Evolutionary conservation across 2,113 vertebrate species (phyloP), one percentile per base, ranked within the genome.

Genomic region (Alces alces): DNA sequence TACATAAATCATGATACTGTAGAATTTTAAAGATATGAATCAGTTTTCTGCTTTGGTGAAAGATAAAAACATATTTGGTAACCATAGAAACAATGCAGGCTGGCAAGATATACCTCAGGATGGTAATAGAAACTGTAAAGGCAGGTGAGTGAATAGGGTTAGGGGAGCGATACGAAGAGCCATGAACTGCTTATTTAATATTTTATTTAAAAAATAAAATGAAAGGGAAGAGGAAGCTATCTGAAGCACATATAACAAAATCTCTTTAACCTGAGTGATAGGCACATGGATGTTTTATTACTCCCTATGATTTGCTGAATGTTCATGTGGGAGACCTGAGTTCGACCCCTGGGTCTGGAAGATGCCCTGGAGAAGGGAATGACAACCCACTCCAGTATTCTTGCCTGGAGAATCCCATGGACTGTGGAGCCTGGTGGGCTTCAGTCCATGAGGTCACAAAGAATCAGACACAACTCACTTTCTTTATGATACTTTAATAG

Each of bases 1-100:
- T 66, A 93, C 43, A 16, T 96, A 94, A 96, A 95, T 94, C 83
- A 91, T 93, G 54, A 82, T 91, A 43, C 23, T 57, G 19, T 83
- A 89, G 90, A 96, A 66, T 78, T 96, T 97, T 92, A 95, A 96
- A 57, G 58, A 93, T 25, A 76, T 89, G 82, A 82, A 91, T 93
- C 58, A 78, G 66, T 94, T 89, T 97, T 89, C 70, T 86, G 76
- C 86, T 91, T 93, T 83, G 61, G 66, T 91, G 15, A 96, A 95
- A 60, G 43, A 76, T 83, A 47, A 83, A 96, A 97, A 91, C 78
- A 80, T 93, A 36, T 91, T 96, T 84, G 39, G 89, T 97, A 96
- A 82, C 70, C 92, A 97, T 93, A 89, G 94, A 96, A 95, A 96
- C 86, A 86, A 79, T 91, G 58, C 19, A 96, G 47, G 5, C 45